These are phyloP conservation scores for Limenitis camilla DNA, from an alignment of 2,888 invertebrate species.

Conservation along the genomic window DNA sequence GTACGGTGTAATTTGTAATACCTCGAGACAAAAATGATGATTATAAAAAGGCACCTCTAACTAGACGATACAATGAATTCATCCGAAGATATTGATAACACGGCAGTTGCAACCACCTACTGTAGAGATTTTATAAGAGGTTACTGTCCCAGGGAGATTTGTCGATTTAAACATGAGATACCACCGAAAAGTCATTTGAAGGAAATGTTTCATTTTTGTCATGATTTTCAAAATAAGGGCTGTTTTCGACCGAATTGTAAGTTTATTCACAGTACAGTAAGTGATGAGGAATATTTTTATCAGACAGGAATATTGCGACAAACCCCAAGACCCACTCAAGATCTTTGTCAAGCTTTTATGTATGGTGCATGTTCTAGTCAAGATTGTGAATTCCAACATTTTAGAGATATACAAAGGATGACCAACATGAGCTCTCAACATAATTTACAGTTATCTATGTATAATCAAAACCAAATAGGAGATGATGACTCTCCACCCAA, in stretches of 20 bases:
- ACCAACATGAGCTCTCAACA: constrained; percentile 39
- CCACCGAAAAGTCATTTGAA: constrained; percentile 51
- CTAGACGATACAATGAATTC: constrained; percentile 38
- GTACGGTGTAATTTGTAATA: background rate
- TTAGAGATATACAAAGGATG: constrained; percentile 36
- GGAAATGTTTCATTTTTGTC: constrained; percentile 71
- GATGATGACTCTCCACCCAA: constrained; percentile 63
- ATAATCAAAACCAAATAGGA: constrained; percentile 39
- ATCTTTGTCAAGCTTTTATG: constrained; percentile 77
- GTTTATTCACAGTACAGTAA: constrained; percentile 80
- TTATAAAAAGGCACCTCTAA: constrained; percentile 31
- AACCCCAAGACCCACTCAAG: constrained; percentile 45
- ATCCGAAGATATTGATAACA: constrained; percentile 43
- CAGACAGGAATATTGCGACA: constrained; percentile 76
- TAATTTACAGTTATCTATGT: constrained; percentile 42
- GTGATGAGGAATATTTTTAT: constrained; percentile 81
- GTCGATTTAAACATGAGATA: constrained; percentile 58
- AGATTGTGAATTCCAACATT: constrained; percentile 52
- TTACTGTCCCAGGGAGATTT: constrained; percentile 71
- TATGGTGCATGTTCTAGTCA: constrained; percentile 74
- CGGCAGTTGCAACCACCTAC: constrained; percentile 38
- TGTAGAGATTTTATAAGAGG: constrained; percentile 72
- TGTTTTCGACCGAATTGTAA: constrained; percentile 77
- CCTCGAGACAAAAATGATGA: constrained; percentile 28
- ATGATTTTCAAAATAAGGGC: constrained; percentile 81